These are phyloP conservation scores for Porites rus DNA, from an alignment of 92 coral and sea anemone genomes.

Conservation along the genomic window DNA sequence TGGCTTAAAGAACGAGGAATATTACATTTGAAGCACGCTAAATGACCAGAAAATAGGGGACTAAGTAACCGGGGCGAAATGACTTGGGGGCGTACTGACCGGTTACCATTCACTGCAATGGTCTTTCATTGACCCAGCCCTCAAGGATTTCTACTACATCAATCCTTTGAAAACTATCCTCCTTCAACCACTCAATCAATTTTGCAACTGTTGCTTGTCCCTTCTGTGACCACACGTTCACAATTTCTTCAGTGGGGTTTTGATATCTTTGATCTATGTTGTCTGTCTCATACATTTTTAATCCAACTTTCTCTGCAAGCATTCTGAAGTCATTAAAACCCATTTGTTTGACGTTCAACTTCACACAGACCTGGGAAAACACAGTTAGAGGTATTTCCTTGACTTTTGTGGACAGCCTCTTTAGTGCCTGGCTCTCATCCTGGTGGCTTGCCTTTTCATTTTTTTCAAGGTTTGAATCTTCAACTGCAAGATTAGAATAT, in stretches of 20 bases:
- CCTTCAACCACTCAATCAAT: constrained; percentile 45
- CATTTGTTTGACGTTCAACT: background rate
- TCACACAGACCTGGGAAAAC: background rate
- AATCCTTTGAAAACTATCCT: constrained; percentile 2
- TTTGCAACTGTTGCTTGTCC: constrained; percentile 40
- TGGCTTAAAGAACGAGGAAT: no score
- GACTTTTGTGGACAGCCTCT: constrained; percentile 5
- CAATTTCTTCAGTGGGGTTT: constrained; percentile 39
- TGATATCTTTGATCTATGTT: constrained; percentile 6
- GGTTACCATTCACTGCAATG: background rate
- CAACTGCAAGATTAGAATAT: background rate
- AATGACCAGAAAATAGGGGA: no score
- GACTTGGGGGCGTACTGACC: no score
- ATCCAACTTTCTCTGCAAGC: constrained; percentile 50
- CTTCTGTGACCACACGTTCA: constrained; percentile 38
- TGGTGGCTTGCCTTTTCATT: background rate
- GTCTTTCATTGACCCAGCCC: constrained; percentile 28
- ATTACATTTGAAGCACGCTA: no score
- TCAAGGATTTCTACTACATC: constrained; percentile 45
- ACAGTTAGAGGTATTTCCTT: background rate
- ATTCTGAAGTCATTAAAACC: constrained; percentile 47
- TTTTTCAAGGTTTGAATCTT: background rate
- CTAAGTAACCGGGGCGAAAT: no score
- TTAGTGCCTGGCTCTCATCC: background rate
- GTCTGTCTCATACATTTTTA: constrained; percentile 8